These are phyloP conservation scores for Troides aeacus DNA, from an alignment of 2,888 invertebrate species.

Conservation along the genomic window DNA sequence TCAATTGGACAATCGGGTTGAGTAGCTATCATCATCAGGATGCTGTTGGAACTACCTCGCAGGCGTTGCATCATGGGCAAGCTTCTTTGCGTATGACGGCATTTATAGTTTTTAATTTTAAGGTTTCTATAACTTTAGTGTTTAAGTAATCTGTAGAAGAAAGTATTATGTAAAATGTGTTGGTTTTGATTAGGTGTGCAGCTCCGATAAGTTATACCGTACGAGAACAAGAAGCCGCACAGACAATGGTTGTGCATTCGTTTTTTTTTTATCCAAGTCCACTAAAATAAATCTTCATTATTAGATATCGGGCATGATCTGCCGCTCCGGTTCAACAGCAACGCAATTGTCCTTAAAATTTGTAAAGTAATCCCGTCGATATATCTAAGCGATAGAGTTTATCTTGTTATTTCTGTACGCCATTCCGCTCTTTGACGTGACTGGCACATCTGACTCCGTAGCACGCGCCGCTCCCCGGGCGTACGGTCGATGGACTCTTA, in stretches of 20 bases:
- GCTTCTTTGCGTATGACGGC: too few species aligned
- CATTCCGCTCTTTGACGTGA: slow-evolving; percentile 70
- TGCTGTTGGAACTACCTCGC: too few species aligned
- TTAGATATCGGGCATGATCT: slow-evolving; percentile 51
- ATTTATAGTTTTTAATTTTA: too few species aligned
- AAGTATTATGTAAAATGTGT: background rate
- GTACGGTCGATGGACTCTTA: slow-evolving; percentile 60
- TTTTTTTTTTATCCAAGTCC: slow-evolving; percentile 9
- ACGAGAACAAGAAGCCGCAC: slow-evolving; percentile 21
- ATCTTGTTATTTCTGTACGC: slow-evolving; percentile 67
- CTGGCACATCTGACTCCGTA: slow-evolving; percentile 66
- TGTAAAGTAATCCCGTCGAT: slow-evolving; percentile 72
- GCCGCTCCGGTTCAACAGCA: slow-evolving; percentile 55
- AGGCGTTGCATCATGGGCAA: too few species aligned
- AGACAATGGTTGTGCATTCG: slow-evolving; percentile 23
- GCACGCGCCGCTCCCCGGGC: slow-evolving; percentile 63
- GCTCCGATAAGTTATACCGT: slow-evolving; percentile 15
- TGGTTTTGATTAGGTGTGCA: background rate
- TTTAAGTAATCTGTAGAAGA: too few species aligned
- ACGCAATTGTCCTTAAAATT: slow-evolving; percentile 71
- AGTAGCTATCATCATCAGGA: too few species aligned
- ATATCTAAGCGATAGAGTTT: slow-evolving; percentile 71
- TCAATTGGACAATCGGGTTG: too few species aligned
- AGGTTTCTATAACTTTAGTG: too few species aligned
- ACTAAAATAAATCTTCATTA: slow-evolving; percentile 65